Evolutionary conservation across 92 coral and sea anemone genomes (phyloP).

Genomic region (Desmophyllum pertusum): DNA sequence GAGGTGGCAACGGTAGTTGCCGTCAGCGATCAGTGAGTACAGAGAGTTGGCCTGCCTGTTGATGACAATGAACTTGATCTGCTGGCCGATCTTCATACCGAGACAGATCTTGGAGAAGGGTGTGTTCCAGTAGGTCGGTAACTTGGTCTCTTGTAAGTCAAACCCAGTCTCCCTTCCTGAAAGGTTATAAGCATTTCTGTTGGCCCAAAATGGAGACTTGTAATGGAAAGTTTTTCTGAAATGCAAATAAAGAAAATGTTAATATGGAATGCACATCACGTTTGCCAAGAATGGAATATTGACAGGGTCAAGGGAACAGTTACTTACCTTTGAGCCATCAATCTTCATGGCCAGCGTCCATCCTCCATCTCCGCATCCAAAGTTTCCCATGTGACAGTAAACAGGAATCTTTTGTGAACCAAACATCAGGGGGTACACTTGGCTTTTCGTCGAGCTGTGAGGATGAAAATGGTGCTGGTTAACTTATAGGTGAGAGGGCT

Average conservation of each 20-base stretch:
- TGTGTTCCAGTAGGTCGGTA: conserved; percentile 10
- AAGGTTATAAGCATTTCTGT: conserved; percentile 6
- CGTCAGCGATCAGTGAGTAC: conserved; percentile 11
- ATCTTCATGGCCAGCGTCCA: too few species aligned
- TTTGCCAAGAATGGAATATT: too few species aligned
- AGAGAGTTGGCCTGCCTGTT: background rate
- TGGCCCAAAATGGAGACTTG: conserved; percentile 15
- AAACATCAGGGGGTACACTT: conserved; percentile 24
- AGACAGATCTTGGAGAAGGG: conserved; percentile 5
- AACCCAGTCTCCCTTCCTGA: conserved; percentile 48
- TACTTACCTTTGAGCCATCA: conserved; percentile 18
- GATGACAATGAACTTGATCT: too few species aligned
- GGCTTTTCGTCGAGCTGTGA: background rate
- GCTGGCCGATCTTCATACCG: background rate
- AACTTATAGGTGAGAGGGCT: background rate
- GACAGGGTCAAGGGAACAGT: background rate
- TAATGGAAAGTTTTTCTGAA: conserved; percentile 34
- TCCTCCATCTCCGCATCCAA: too few species aligned
- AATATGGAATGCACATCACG: too few species aligned
- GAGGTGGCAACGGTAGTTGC: background rate
- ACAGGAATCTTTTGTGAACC: conserved; percentile 34
- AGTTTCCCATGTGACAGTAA: too few species aligned
- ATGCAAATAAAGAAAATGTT: too few species aligned
- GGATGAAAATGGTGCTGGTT: background rate
- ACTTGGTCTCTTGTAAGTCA: conserved; percentile 32